These are phyloP conservation scores for Serripes groenlandicus DNA, from an alignment of 2,888 invertebrate genomes.

Conservation along the genomic window DNA sequence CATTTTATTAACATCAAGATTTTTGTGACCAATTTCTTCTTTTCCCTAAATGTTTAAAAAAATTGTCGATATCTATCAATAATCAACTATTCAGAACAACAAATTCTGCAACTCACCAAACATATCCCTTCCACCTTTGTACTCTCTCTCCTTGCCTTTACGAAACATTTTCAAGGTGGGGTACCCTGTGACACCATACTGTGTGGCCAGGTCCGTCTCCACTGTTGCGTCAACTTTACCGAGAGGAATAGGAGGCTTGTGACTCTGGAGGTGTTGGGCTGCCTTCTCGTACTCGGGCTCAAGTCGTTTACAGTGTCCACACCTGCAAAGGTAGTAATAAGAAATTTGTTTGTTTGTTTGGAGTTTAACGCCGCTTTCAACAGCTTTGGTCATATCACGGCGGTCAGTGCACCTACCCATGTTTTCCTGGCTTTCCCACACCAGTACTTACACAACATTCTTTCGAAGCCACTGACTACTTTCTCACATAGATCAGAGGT, in stretches of 20 bases:
- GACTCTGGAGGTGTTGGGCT: conserved; percentile 86
- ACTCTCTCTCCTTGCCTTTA: conserved; percentile 86
- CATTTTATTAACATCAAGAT: no score
- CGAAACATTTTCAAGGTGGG: conserved; percentile 88
- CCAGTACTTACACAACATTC: no score
- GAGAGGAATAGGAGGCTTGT: conserved; percentile 86
- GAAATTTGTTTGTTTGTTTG: no score
- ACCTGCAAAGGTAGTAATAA: no score
- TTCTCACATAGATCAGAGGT: no score
- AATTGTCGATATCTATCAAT: not conserved
- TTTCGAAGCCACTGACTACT: no score
- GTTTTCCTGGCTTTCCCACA: no score
- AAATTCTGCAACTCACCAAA: conserved; percentile 79
- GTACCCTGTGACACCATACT: conserved; percentile 87
- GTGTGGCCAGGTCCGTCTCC: conserved; percentile 87
- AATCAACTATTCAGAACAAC: not conserved
- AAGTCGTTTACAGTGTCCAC: conserved; percentile 88
- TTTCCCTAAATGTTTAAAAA: not conserved
- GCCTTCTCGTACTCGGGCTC: conserved; percentile 88
- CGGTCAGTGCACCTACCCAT: no score
- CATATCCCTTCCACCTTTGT: conserved; percentile 87
- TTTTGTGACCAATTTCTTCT: not conserved
- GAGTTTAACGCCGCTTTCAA: no score
- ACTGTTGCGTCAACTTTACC: conserved; percentile 88
- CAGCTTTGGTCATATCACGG: no score